Conservation (phyloP, 2,113 vertebrate genomes). For the Felis chaus region DNA sequence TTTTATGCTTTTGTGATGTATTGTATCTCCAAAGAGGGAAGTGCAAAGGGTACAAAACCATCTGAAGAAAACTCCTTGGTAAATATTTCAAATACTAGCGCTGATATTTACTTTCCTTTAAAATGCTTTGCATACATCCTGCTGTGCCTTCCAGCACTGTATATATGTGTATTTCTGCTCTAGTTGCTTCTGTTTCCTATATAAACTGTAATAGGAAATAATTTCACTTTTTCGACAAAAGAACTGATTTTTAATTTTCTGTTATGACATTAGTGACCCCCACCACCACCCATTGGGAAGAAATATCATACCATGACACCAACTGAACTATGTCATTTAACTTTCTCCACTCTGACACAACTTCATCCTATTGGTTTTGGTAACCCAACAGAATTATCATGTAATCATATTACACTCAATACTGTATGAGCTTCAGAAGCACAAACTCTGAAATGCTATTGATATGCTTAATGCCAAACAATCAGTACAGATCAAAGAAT, state of each 20-base stretch:
- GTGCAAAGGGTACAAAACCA: not conserved
- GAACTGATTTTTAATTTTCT: slow-evolving; percentile 56
- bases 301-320: not conserved
- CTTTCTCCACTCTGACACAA: not conserved
- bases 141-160: not conserved
- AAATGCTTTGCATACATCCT: not conserved
- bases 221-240: slow-evolving; percentile 14
- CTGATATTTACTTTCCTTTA: slow-evolving; percentile 23
- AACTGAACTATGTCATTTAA: slow-evolving; percentile 43
- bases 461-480: not conserved
- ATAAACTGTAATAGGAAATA: slow-evolving; percentile 2
- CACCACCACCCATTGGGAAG: not conserved
- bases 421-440: not conserved
- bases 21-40: not conserved
- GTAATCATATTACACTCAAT: slow-evolving; percentile 5
- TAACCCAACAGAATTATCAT: slow-evolving; percentile 1
- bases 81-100: not conserved
- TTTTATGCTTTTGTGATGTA: not conserved
- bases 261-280: slow-evolving; percentile 35
- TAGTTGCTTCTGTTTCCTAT: not conserved
- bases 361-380: not conserved
- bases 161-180: not conserved
- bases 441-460: slow-evolving; percentile 26
- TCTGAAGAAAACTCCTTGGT: not conserved
- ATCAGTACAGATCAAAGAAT: slow-evolving; percentile 34